Base-by-base conservation (phyloP, 2,888 invertebrate species). In the Nineta flava region DNA sequence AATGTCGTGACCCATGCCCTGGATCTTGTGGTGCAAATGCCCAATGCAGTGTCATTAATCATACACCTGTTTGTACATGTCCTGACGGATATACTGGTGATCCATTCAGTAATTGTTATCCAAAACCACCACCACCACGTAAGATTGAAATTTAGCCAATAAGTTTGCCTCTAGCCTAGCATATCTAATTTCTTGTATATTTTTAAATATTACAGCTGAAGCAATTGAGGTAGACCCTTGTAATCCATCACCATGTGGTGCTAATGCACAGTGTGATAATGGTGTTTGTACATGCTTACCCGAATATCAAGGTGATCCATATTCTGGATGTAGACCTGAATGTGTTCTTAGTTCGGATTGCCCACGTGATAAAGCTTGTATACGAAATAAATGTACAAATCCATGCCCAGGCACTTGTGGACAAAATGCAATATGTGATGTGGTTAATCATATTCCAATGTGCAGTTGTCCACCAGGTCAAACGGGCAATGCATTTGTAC, bases 241-340 rank as follows among this genome's bases (percentile, higher is more conserved):
- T 59, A 72, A 74, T 59, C 79, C 79, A 52, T 76, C 76, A 32
- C 84, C 84, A 41, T 87, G 87, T 64, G 87, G 87, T 38, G 70
- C 79, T 4, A 83, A 83, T 58, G 70, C 78, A 41, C 61, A 70
- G 56, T 79, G 78, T 58, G 62, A 66, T 41, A 57, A 64, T 46
- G 65, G 65, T 31, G 53, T 60, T 45, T 73, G 72, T 56, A 62
- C 65, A 10, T 73, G 73, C 57, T 53, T 66, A 21, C 59, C 64
- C 6, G 70, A 69, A 56, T 70, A 68, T 55, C 65, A 65, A 56
- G 73, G 73, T 47, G 66, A 75, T 57, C 73, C 75, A 31, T 71
- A 70, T 52, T 57, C 62, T 55, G 70, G 69, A 38, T 75, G 74
- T 55, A 61, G 73, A 55, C 79, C 79, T 43, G 78, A 79, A 63